phyloP scores from a whole-genome alignment of 2,797 vertebrate species.

The Siniperca undulata region DNA sequence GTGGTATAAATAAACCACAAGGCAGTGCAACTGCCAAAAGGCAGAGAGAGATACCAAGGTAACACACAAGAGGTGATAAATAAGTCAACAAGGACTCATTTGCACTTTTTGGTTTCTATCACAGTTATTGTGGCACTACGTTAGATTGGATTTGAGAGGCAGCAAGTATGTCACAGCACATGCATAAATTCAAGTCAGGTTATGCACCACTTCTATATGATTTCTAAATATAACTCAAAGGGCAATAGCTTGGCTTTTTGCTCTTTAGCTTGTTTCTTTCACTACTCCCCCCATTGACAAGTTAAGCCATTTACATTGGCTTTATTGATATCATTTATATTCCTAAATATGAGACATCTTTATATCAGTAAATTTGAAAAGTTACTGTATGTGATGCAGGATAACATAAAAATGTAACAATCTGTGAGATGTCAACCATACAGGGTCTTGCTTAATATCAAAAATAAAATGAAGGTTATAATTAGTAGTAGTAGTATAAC shows the following conservation, averaged over 20 bases:
- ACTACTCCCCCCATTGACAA: not conserved
- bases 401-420: not conserved
- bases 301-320: not conserved
- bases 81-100: constrained; percentile 86
- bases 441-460: not conserved
- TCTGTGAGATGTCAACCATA: not conserved
- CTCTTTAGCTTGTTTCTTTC: constrained; percentile 22
- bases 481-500: no score
- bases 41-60: constrained; percentile 84
- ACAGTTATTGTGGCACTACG: constrained; percentile 48
- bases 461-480: not conserved
- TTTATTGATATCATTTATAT: not conserved
- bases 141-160: constrained; percentile 59
- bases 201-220: constrained; percentile 29
- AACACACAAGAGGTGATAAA: constrained; percentile 84
- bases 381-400: not conserved
- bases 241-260: constrained; percentile 28
- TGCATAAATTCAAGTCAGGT: constrained; percentile 36
- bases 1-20: constrained; percentile 88
- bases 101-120: constrained; percentile 78
- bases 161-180: constrained; percentile 23
- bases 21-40: constrained; percentile 84
- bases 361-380: not conserved
- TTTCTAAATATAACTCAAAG: constrained; percentile 61
- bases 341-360: not conserved